Conservation (phyloP, 2,888 invertebrate species). For the Dynastes maya region DNA sequence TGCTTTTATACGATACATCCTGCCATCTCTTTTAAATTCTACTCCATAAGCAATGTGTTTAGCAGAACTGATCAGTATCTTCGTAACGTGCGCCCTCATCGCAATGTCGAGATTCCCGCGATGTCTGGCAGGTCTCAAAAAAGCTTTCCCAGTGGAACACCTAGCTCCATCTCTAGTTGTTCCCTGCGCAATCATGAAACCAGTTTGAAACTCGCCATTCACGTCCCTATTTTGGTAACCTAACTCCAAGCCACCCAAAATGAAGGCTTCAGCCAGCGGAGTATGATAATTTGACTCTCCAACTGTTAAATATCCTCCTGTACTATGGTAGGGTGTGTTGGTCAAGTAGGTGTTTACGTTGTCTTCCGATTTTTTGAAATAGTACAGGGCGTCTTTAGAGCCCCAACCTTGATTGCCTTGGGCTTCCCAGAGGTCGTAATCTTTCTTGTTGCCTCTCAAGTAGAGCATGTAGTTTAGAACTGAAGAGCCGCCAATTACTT, state of each 20-base stretch:
- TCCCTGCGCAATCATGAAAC: conserved; percentile 91
- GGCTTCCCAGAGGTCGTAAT: conserved; percentile 92
- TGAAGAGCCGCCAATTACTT: conserved; percentile 91
- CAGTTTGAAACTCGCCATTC: conserved; percentile 89
- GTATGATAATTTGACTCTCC: conserved; percentile 92
- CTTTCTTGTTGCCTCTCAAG: conserved; percentile 88
- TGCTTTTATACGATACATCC: conserved; percentile 82
- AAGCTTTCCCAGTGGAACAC: conserved; percentile 92
- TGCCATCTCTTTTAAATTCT: conserved; percentile 83
- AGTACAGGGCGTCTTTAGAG: conserved; percentile 83
- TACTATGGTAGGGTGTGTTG: conserved; percentile 84
- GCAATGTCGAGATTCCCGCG: conserved; percentile 89
- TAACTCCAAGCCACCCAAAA: conserved; percentile 79
- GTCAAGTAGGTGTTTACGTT: conserved; percentile 89
- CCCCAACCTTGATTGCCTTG: conserved; percentile 93
- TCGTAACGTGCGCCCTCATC: conserved; percentile 86
- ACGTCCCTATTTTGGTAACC: conserved; percentile 89
- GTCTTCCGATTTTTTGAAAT: conserved; percentile 94
- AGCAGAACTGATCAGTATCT: conserved; percentile 81
- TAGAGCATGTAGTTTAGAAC: conserved; percentile 95
- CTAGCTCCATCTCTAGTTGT: conserved; percentile 85
- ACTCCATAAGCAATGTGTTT: conserved; percentile 87
- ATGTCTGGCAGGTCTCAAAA: conserved; percentile 84
- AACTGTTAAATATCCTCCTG: conserved; percentile 87
- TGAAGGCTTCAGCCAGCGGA: conserved; percentile 85